These are phyloP conservation scores for Cephus cinctus DNA, from an alignment of 1,140 invertebrate genomes.

Conservation along the genomic window DNA sequence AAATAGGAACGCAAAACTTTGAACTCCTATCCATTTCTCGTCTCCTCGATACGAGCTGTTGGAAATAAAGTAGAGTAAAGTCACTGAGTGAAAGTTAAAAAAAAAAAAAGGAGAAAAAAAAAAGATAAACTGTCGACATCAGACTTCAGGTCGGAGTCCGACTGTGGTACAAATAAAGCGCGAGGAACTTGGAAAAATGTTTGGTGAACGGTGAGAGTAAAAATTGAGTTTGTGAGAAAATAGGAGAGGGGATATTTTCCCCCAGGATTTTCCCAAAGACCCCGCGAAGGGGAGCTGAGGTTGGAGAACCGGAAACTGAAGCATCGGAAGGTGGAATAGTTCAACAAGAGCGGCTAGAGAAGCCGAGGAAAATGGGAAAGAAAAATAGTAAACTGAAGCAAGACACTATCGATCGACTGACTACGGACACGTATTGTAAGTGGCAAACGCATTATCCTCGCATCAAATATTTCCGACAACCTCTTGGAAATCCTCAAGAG, in stretches of 20 bases:
- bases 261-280: no score
- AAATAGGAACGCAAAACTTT: no score
- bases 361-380: constrained; percentile 69
- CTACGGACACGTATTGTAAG: constrained; percentile 89
- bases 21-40: no score
- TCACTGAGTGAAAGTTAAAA: neutral
- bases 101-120: neutral
- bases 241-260: no score
- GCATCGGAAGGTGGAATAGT: neutral
- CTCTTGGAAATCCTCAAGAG: no score
- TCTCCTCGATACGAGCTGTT: neutral
- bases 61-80: neutral
- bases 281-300: no score
- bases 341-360: constrained; percentile 1
- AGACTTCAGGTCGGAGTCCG: neutral
- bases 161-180: neutral
- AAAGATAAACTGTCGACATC: neutral
- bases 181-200: constrained; percentile 22
- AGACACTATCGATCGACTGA: constrained; percentile 86
- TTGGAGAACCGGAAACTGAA: constrained; percentile 9
- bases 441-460: no score
- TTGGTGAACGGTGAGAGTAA: constrained; percentile 22
- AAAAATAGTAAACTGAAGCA: constrained; percentile 92
- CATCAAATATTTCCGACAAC: no score
- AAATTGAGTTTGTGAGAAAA: no score